Evolutionary conservation across 2,888 invertebrate genomes (phyloP), one percentile per base, ranked within the genome.

Genomic region (Smittia sp.): DNA sequence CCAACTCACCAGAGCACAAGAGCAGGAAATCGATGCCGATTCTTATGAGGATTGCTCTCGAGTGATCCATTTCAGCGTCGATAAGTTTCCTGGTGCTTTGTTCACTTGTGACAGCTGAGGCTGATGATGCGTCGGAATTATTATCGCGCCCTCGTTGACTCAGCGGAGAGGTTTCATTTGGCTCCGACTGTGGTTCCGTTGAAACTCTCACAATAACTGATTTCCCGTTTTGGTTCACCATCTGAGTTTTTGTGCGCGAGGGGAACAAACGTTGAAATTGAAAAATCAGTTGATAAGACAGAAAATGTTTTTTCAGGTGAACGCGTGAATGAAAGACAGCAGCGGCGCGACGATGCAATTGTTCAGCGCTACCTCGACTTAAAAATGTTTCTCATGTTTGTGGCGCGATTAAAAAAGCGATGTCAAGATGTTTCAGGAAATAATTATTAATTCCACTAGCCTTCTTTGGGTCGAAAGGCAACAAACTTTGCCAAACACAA

Each of bases 171-270:
- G 68, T 68, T 52, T 68, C 68, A 27, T 41, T 68, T 15, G 68
- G 39, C 41, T 68, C 68, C 39, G 46, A 18, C 13, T 68, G 68
- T 52, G 68, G 46, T 24, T 68, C 68, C 41, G 46, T 68, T 13
- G 68, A 25, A 20, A 52, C 24, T 46, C 25, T 68, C 24, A 68
- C 46, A 46, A 68, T 39, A 46, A 68, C 68, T 18, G 52, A 46
- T 68, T 68, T 68, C 24, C 68, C 68, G 68, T 68, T 68, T 68
- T 68, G 68, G 27, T 41, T 52, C 68, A 68, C 68, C 68, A 68
- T 68, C 68, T 68, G 68, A 68, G 4, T 32, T 32, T 32, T 32
- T 32, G 9, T 32, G 32, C 32, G 32, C 32, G 32, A 32, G 32
- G 32, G 32, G 32, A 32, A 9, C 32, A 6, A 32, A 32, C 3